Base-by-base conservation (phyloP, 2,888 invertebrate genomes). In the Stramonita haemastoma region DNA sequence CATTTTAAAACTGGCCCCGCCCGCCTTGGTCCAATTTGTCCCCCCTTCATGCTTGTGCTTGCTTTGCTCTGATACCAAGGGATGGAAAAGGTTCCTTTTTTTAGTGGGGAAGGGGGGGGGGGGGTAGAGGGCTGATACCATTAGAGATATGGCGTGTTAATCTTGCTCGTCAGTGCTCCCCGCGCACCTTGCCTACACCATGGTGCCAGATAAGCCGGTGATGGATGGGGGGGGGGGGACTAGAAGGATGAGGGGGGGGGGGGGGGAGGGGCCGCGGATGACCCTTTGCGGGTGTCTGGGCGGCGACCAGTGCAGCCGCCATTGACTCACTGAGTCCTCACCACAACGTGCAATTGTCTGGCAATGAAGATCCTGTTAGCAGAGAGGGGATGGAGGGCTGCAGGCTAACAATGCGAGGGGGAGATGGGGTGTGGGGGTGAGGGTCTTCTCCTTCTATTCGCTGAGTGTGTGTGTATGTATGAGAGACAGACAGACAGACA, bases 111-210 rank as follows among this genome's bases (percentile, higher is more conserved):
- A 26, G 26, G 73, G 79, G 17, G 32, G 29, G 34, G 2, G 34
- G 79, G 11, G 1, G 79, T 8, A 36, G 81, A 46, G n/a, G 73
- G 81, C 81, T 84, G 89, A 89, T 89, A 89, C 85, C 85, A 89
- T 85, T 89, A 70, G 85, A 85, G 89, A 89, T 89, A 89, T 84
- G 85, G 89, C 34, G 89, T 89, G 89, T 73, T 89, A 89, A 89
- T 85, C 89, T 89, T 70, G 89, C 88, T 84, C 73, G 32, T 77
- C 66, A 46, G 83, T 36, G 84, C 89, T 29, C 36, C 46, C 56
- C 84, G 56, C 73, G 89, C 89, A 89, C 89, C 89, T 89, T 85
- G 85, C 85, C 22, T 17, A 46, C 73, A 66, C 56, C 85, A 89
- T 89, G 89, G 73, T 73, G 89, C 85, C 85, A 85, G 89, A 89